Conservation (phyloP, 2,113 vertebrate species). For the Numida meleagris region DNA sequence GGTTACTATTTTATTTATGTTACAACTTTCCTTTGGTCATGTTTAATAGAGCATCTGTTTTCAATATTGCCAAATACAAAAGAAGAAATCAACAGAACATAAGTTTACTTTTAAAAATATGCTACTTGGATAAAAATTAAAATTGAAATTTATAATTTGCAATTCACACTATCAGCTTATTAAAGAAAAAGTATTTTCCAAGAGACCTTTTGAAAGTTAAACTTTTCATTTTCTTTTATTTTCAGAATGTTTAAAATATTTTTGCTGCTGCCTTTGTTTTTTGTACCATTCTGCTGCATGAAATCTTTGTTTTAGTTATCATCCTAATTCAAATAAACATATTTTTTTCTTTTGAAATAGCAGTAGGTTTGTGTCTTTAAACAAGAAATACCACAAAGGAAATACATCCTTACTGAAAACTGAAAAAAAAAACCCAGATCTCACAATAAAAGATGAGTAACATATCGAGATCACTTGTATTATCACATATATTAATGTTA, state of each 20-base stretch:
- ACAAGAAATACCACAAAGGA: neutral
- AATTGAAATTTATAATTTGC: conserved; percentile 59
- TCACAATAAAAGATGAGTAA: neutral
- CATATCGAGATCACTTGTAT: neutral
- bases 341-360: neutral
- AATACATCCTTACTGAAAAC: neutral
- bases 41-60: conserved; percentile 69
- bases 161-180: neutral
- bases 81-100: conserved; percentile 65
- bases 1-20: conserved; percentile 67
- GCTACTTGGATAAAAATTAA: conserved; percentile 49
- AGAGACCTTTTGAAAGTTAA: neutral
- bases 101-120: conserved; percentile 62
- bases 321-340: neutral
- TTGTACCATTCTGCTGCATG: neutral
- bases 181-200: neutral
- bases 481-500: neutral
- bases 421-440: neutral
- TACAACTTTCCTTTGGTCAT: conserved; percentile 37
- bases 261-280: neutral
- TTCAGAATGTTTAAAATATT: neutral
- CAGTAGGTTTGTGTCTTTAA: neutral
- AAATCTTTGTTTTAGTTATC: neutral
- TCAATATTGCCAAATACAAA: conserved; percentile 55
- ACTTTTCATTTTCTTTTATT: neutral